These are phyloP conservation scores for Promerops cafer DNA, from an alignment of 2,113 vertebrate species.

Conservation along the genomic window DNA sequence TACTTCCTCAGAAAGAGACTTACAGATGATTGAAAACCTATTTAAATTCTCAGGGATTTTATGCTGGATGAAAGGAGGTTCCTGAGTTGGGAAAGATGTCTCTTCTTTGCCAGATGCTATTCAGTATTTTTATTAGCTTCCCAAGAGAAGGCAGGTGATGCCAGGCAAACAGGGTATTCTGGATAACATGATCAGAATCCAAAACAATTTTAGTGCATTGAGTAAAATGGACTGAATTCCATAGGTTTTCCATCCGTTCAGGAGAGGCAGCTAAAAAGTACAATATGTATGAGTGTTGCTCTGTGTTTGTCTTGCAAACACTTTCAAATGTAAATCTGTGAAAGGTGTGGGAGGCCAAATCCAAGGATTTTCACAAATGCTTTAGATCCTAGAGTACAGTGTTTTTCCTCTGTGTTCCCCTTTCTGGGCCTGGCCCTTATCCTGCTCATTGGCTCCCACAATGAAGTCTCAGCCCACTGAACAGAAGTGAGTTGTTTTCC, in stretches of 20 bases:
- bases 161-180: rapidly evolving
- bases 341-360: background rate
- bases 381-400: background rate
- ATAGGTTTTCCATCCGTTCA: background rate
- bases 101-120: background rate
- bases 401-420: background rate
- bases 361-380: background rate
- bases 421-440: background rate
- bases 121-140: background rate
- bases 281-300: background rate
- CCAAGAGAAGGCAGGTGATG: background rate
- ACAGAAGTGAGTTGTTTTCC: background rate
- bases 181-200: background rate
- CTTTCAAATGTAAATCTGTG: background rate
- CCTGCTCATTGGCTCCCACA: background rate
- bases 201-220: background rate
- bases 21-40: background rate
- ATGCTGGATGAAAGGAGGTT: background rate
- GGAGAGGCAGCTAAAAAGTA: background rate
- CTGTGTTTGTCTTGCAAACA: background rate
- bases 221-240: background rate
- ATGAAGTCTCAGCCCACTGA: background rate
- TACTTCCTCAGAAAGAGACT: background rate
- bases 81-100: background rate
- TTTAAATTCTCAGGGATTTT: background rate